A percentile compares a stretch with the other conserved stretches of the same genome.
Evolutionary conservation across 1,140 invertebrate genomes (phyloP).

Genomic region (Scylla paramamosain): DNA sequence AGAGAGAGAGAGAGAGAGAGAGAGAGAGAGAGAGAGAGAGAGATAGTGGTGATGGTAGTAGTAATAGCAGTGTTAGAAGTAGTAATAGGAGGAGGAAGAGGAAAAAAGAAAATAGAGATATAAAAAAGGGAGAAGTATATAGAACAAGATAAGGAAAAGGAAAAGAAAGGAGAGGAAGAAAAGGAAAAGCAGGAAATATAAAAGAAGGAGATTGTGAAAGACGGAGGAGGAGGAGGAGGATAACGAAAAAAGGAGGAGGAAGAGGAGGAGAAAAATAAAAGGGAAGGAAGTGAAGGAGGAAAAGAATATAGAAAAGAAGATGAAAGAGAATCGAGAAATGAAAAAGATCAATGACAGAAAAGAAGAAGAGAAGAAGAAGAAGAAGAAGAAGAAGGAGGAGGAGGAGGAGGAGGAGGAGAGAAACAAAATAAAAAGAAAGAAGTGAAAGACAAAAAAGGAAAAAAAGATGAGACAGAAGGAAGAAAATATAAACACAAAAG

Average conservation of each 20-base stretch:
- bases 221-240: background rate
- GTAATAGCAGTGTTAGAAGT: background rate
- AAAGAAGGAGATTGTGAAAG: background rate
- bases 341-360: background rate
- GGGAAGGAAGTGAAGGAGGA: background rate
- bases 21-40: constrained; percentile 16
- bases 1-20: background rate
- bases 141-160: background rate
- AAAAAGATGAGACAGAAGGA: background rate
- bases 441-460: background rate
- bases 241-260: background rate
- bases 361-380: background rate
- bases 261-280: background rate
- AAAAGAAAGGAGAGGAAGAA: constrained; percentile 8
- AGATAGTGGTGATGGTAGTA: background rate
- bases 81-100: background rate
- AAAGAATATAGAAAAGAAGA: background rate
- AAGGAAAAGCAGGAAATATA: background rate
- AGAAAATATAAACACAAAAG: background rate
- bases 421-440: background rate
- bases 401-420: background rate
- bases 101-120: background rate
- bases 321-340: background rate
- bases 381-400: background rate
- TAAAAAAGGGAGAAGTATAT: background rate